These are phyloP conservation scores for Cheilosia urbana DNA, from an alignment of 2,888 invertebrate species.

Conservation along the genomic window DNA sequence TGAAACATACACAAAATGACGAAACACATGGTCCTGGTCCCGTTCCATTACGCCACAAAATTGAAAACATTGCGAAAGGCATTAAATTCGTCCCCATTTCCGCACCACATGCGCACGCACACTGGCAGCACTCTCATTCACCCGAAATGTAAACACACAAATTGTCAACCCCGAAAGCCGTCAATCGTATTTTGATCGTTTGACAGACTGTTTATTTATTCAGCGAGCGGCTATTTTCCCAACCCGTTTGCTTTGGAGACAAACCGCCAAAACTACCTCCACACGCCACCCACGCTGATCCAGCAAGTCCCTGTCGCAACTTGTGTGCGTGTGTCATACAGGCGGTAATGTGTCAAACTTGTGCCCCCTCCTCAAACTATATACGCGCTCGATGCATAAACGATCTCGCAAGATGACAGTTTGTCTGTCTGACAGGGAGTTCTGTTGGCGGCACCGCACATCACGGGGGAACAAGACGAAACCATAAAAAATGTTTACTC, in stretches of 20 bases:
- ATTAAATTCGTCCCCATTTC: slow-evolving; percentile 6
- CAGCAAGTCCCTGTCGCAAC: slow-evolving; percentile 37
- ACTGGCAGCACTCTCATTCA: slow-evolving; percentile 31
- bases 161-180: slow-evolving; percentile 72
- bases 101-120: slow-evolving; percentile 44
- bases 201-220: slow-evolving; percentile 74
- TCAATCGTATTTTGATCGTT: slow-evolving; percentile 72
- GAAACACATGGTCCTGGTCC: slow-evolving; percentile 28
- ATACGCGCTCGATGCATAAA: slow-evolving; percentile 45
- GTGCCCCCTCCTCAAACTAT: slow-evolving; percentile 49
- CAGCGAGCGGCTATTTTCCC: slow-evolving; percentile 66
- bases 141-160: slow-evolving; percentile 64
- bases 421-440: slow-evolving; percentile 24
- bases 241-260: slow-evolving; percentile 63
- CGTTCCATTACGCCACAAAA: background rate
- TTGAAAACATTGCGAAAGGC: slow-evolving; percentile 20
- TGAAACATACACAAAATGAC: background rate
- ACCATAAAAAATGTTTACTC: slow-evolving; percentile 58
- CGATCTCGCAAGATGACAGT: slow-evolving; percentile 61
- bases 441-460: background rate
- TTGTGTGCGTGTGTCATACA: slow-evolving; percentile 37
- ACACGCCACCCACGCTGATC: slow-evolving; percentile 68
- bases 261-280: slow-evolving; percentile 66
- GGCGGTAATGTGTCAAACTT: slow-evolving; percentile 70
- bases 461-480: background rate